These are phyloP conservation scores for Patella vulgata DNA, from an alignment of 1,140 invertebrate genomes.

Conservation along the genomic window DNA sequence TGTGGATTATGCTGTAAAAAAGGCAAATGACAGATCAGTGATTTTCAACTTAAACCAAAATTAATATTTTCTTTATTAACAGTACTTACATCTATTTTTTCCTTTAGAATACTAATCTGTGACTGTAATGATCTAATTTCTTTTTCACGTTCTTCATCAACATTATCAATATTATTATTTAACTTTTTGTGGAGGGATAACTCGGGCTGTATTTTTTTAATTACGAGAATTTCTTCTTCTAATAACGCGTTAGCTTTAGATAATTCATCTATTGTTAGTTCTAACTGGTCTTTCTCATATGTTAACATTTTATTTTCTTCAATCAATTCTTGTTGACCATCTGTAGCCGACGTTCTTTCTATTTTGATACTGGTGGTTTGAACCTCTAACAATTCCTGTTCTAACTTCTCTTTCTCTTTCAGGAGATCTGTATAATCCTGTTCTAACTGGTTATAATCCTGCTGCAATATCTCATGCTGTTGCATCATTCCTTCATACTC, in stretches of 20 bases:
- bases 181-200: not conserved
- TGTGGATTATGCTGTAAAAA: no score
- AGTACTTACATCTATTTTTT: conserved; percentile 52
- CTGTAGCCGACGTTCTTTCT: conserved; percentile 3
- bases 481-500: conserved; percentile 17
- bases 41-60: no score
- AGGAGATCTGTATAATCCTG: conserved; percentile 55
- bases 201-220: conserved; percentile 15
- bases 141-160: conserved; percentile 37
- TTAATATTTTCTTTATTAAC: no score
- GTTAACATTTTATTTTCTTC: conserved; percentile 43
- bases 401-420: conserved; percentile 53
- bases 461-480: conserved; percentile 49
- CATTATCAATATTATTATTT: no score
- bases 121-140: conserved; percentile 45
- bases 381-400: conserved; percentile 46
- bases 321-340: conserved; percentile 26
- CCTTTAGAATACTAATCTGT: conserved; percentile 45
- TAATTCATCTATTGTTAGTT: conserved; percentile 46
- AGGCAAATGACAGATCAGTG: no score
- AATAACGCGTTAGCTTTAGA: conserved; percentile 49
- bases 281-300: conserved; percentile 49
- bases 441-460: conserved; percentile 53
- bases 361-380: conserved; percentile 41
- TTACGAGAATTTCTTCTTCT: conserved; percentile 35